These are phyloP conservation scores for Venustoraphidia nigricollis DNA, from an alignment of 2,888 invertebrate species.

Conservation along the genomic window DNA sequence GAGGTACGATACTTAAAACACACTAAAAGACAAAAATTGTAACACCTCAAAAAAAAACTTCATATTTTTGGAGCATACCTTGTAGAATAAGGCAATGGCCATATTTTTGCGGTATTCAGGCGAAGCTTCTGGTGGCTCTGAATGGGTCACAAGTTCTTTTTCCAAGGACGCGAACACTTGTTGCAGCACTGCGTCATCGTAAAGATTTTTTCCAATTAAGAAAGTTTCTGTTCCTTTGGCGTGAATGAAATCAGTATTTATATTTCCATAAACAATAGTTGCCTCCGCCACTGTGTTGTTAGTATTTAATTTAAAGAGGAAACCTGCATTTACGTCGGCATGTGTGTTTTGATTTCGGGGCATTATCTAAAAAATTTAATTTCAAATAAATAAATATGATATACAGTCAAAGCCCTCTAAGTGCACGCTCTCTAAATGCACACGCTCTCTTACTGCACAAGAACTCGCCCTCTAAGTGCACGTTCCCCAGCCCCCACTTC, in stretches of 20 bases:
- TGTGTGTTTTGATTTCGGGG: conserved; percentile 57
- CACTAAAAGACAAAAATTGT: conserved; percentile 19
- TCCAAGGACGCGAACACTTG: conserved; percentile 30
- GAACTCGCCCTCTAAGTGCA: too few relatives aligned
- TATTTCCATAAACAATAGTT: conserved; percentile 48
- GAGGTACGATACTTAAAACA: conserved; percentile 30
- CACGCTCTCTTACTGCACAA: too few relatives aligned
- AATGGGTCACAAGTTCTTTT: conserved; percentile 46
- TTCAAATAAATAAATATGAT: background rate
- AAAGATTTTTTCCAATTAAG: conserved; percentile 25
- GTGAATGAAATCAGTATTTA: conserved; percentile 35
- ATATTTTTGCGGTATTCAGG: conserved; percentile 52
- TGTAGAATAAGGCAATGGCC: conserved; percentile 64
- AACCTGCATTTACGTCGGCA: conserved; percentile 58
- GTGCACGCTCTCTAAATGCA: too few relatives aligned
- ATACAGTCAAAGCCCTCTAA: too few relatives aligned
- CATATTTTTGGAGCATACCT: conserved; percentile 31
- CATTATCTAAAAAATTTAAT: conserved; percentile 40
- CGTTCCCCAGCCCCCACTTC: too few relatives aligned
- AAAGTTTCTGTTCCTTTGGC: conserved; percentile 33
- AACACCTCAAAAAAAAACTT: conserved; percentile 10
- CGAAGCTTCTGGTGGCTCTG: conserved; percentile 47
- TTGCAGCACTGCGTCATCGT: conserved; percentile 26
- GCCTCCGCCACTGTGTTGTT: conserved; percentile 26
- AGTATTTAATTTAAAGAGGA: conserved; percentile 37